Percentiles rank a stretch among this genome's conserved stretches.
Conservation (phyloP, 2,113 vertebrate species). For the Cebidichthys violaceus region DNA sequence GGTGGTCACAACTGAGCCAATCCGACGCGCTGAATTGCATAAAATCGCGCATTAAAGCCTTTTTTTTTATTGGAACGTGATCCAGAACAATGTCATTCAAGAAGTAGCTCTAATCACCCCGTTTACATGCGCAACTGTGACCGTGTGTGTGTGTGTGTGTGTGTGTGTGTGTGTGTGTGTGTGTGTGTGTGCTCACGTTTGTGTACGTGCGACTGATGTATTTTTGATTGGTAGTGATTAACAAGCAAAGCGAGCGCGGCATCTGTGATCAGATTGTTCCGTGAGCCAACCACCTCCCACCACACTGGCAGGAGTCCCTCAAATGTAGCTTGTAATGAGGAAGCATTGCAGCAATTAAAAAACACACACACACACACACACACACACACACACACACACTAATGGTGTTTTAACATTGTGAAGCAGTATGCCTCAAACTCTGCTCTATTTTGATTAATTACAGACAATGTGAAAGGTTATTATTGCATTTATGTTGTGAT, state of each 20-base stretch:
- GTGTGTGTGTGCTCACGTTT: background rate
- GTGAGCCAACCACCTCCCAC: conserved; percentile 47
- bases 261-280: conserved; percentile 56
- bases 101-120: background rate
- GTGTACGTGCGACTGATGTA: conserved; percentile 42
- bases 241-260: conserved; percentile 33
- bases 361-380: conserved; percentile 36
- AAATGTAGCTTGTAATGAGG: conserved; percentile 48
- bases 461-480: conserved; percentile 12
- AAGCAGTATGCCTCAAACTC: conserved; percentile 1
- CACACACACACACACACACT: conserved; percentile 11
- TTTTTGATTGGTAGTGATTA: conserved; percentile 59
- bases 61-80: background rate
- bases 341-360: conserved; percentile 42
- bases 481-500: conserved; percentile 11
- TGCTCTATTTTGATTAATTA: conserved; percentile 10
- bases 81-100: background rate
- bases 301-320: conserved; percentile 55
- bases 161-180: background rate
- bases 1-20: background rate
- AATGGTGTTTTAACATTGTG: background rate
- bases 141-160: background rate
- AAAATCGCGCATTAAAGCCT: background rate
- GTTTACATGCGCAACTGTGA: background rate
- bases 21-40: background rate